A percentile compares a stretch with the other conserved stretches of the same genome.
These are phyloP conservation scores for Falco punctatus DNA, from an alignment of 2,113 vertebrate species.

Conservation along the genomic window DNA sequence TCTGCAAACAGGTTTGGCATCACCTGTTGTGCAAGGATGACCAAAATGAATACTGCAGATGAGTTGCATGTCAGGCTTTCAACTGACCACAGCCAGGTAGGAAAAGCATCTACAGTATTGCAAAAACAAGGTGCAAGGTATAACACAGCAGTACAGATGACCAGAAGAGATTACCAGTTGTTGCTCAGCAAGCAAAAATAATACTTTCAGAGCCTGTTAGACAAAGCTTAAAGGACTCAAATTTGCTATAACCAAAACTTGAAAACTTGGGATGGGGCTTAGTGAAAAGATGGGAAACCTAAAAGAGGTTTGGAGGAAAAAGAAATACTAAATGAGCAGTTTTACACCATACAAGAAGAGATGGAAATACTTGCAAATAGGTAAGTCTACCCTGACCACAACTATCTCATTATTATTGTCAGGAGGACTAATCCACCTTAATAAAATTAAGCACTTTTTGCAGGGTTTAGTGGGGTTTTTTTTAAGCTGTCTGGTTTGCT, in stretches of 20 bases:
- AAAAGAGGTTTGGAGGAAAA: not conserved
- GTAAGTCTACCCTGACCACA: not conserved
- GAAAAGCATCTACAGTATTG: not conserved
- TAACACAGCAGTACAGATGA: not conserved
- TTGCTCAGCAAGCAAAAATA: not conserved
- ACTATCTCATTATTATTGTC: not conserved
- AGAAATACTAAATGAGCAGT: not conserved
- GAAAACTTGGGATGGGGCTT: not conserved
- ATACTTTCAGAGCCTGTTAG: not conserved
- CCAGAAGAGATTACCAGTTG: not conserved
- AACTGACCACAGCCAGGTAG: not conserved
- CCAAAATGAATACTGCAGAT: not conserved
- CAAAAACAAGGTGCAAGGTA: not conserved
- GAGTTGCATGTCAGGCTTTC: not conserved
- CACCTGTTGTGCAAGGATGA: not conserved
- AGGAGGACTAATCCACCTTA: not conserved
- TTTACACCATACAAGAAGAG: not conserved
- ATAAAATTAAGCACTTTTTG: not conserved
- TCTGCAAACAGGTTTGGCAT: slow-evolving; percentile 6
- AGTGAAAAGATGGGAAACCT: not conserved
- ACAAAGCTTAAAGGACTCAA: not conserved
- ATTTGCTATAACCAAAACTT: not conserved
- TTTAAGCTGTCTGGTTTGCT: not conserved
- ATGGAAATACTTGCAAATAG: not conserved
- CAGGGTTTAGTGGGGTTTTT: rapidly evolving